Conservation (phyloP, 2,113 vertebrate species). For the Neomonachus schauinslandi region DNA sequence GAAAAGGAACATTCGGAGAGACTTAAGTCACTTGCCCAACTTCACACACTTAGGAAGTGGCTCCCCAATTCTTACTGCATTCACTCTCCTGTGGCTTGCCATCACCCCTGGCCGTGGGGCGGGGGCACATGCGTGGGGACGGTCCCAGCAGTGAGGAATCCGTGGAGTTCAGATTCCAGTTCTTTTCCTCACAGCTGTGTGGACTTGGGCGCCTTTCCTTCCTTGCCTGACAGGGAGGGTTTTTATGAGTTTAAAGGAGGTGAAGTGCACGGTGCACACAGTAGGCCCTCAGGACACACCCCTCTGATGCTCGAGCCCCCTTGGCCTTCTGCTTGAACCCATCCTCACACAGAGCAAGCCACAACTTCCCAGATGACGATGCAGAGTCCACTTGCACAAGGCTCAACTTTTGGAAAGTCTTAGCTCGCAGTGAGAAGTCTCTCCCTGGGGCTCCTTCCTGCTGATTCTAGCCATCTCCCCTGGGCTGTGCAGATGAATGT, state of each 20-base stretch:
- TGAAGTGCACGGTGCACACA: accelerated
- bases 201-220: neutral
- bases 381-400: neutral
- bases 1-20: neutral
- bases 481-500: neutral
- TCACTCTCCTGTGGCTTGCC: too few species aligned
- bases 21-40: neutral
- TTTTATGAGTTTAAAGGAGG: neutral
- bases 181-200: neutral
- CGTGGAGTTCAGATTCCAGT: accelerated
- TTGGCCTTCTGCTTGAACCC: neutral
- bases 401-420: neutral
- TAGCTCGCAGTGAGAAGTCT: neutral
- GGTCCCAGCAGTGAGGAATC: too few species aligned
- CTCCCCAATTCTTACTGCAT: neutral
- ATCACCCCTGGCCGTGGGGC: neutral
- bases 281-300: neutral
- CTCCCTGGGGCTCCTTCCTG: neutral
- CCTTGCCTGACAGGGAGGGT: neutral
- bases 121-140: neutral
- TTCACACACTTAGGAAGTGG: neutral
- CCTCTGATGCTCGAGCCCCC: neutral
- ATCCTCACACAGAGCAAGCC: neutral
- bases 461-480: neutral
- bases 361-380: neutral